Percentiles rank a stretch among this genome's conserved stretches.
Conservation (phyloP, 2,113 vertebrate species). For the Hirundichthys speculiger region DNA sequence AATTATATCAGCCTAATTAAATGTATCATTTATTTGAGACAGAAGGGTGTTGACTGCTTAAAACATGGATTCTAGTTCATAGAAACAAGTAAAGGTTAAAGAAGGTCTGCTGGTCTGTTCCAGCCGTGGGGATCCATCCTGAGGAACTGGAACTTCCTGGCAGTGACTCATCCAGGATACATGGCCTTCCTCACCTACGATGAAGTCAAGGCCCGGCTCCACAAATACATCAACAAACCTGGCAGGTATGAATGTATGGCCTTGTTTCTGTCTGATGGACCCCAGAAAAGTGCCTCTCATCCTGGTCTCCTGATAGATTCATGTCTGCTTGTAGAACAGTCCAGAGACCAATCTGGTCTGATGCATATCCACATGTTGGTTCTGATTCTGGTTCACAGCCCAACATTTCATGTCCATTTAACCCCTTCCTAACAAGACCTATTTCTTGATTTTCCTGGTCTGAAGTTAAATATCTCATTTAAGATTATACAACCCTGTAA, state of each 20-base stretch:
- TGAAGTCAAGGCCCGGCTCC: conserved; percentile 94
- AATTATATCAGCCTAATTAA: not conserved
- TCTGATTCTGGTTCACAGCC: too few relatives aligned
- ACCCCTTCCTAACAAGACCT: too few relatives aligned
- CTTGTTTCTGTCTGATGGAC: not conserved
- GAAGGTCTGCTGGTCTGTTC: conserved; percentile 26
- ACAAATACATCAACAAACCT: conserved; percentile 95
- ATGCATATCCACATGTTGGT: too few relatives aligned
- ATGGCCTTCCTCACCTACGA: conserved; percentile 98
- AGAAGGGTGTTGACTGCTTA: not conserved
- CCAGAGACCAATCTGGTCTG: too few relatives aligned
- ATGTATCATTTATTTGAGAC: not conserved
- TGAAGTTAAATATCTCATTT: too few relatives aligned
- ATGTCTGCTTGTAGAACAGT: too few relatives aligned
- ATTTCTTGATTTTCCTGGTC: too few relatives aligned
- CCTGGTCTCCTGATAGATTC: not conserved
- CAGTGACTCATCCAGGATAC: conserved; percentile 96
- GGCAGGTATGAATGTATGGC: conserved; percentile 90
- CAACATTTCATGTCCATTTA: too few relatives aligned
- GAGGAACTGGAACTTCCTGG: conserved; percentile 97
- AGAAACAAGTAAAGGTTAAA: not conserved
- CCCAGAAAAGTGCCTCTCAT: not conserved
- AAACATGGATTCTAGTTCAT: not conserved
- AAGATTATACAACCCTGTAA: too few relatives aligned
- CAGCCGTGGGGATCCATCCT: conserved; percentile 96